These are phyloP conservation scores for Oplegnathus fasciatus DNA, from an alignment of 2,113 vertebrate species.

Conservation along the genomic window DNA sequence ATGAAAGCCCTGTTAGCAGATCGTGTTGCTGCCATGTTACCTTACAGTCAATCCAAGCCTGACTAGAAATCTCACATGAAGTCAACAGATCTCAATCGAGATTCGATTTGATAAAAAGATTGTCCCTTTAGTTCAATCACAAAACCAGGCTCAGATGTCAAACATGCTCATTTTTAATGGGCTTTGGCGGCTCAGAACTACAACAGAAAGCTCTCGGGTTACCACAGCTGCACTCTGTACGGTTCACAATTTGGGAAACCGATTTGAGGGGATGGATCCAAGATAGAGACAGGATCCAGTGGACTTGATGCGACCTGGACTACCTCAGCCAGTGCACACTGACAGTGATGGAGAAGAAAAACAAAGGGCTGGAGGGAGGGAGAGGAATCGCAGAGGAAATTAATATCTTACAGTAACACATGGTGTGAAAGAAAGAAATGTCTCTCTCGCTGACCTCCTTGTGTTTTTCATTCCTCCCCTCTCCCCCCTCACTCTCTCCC, in stretches of 20 bases:
- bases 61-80: slow-evolving; percentile 36
- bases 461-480: slow-evolving; percentile 77
- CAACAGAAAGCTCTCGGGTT: slow-evolving; percentile 67
- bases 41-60: slow-evolving; percentile 23
- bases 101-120: slow-evolving; percentile 57
- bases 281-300: slow-evolving; percentile 66
- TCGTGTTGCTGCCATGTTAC: slow-evolving; percentile 18
- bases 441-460: slow-evolving; percentile 72
- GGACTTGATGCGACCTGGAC: slow-evolving; percentile 73
- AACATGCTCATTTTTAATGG: slow-evolving; percentile 74
- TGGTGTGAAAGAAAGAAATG: slow-evolving; percentile 81
- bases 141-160: slow-evolving; percentile 67
- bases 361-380: slow-evolving; percentile 66
- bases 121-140: slow-evolving; percentile 62
- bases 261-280: slow-evolving; percentile 66
- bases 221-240: slow-evolving; percentile 74
- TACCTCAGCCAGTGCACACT: slow-evolving; percentile 64
- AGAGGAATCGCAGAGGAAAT: slow-evolving; percentile 77
- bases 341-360: slow-evolving; percentile 77
- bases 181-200: slow-evolving; percentile 65
- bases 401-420: slow-evolving; percentile 79
- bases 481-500: slow-evolving; percentile 33
- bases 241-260: slow-evolving; percentile 70
- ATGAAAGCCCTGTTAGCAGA: slow-evolving; percentile 22
- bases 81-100: slow-evolving; percentile 53